Conservation (phyloP, 2,888 invertebrate species). For the Lordiphosa andalusiaca region DNA sequence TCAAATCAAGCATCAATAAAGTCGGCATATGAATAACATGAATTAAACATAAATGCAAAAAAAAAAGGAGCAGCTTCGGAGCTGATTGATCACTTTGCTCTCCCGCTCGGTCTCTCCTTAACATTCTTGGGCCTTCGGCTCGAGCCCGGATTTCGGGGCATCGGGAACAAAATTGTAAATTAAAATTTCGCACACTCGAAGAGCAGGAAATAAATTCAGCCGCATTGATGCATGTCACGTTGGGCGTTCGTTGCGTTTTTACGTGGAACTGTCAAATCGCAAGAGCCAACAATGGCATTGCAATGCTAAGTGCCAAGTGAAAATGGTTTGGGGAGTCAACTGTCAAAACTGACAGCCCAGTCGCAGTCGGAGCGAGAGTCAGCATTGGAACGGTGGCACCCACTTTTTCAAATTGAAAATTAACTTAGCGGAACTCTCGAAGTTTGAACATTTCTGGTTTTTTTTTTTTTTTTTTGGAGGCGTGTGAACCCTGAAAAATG, state of each 20-base stretch:
- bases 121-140: constrained; percentile 21
- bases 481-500: constrained; percentile 34
- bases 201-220: constrained; percentile 73
- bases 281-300: constrained; percentile 42
- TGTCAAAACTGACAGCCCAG: constrained; percentile 73
- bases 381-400: constrained; percentile 56
- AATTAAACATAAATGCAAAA: constrained; percentile 78
- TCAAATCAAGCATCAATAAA: constrained; percentile 73
- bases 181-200: constrained; percentile 71
- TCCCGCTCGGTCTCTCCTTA: constrained; percentile 13
- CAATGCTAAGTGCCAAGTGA: constrained; percentile 72
- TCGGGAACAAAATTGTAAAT: constrained; percentile 63
- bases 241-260: constrained; percentile 52
- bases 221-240: constrained; percentile 75
- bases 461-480: constrained; percentile 2
- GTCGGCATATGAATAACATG: constrained; percentile 74
- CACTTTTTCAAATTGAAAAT: constrained; percentile 71
- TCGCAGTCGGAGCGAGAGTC: constrained; percentile 26
- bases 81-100: constrained; percentile 58
- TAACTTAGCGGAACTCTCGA: constrained; percentile 70
- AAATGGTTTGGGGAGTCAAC: constrained; percentile 74
- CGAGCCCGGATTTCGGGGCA: constrained; percentile 1
- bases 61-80: constrained; percentile 28
- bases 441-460: constrained; percentile 7
- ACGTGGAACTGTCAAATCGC: constrained; percentile 75